Evolutionary conservation across 2,888 invertebrate species (phyloP).

Genomic region (Neoaliturus tenellus): DNA sequence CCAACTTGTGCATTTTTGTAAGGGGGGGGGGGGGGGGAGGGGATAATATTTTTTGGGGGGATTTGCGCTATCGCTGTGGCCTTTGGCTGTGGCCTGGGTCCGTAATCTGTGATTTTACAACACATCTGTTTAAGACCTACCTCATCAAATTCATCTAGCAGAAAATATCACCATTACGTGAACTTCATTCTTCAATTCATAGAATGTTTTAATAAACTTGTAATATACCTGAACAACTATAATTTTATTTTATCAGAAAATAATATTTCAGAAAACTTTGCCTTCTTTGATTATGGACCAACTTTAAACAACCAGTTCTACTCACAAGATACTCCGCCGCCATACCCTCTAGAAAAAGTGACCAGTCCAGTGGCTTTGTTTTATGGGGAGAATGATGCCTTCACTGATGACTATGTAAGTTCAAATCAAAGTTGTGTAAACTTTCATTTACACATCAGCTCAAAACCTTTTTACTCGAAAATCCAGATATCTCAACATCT

Average conservation of each 20-base stretch:
- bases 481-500: too few species aligned
- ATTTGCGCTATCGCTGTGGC: too few species aligned
- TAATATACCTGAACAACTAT: not conserved
- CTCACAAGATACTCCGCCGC: conserved; percentile 64
- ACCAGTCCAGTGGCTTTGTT: conserved; percentile 70
- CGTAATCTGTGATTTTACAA: too few species aligned
- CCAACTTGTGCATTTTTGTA: too few species aligned
- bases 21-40: too few species aligned
- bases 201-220: not conserved
- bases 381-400: conserved; percentile 71
- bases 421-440: not conserved
- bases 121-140: too few species aligned
- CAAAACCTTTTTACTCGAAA: too few species aligned
- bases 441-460: not conserved
- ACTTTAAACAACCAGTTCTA: conserved; percentile 24
- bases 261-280: conserved; percentile 20
- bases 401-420: conserved; percentile 67
- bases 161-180: too few species aligned
- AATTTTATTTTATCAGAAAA: too few species aligned
- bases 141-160: too few species aligned
- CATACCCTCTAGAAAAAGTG: conserved; percentile 68
- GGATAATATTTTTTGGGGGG: too few species aligned
- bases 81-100: too few species aligned
- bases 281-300: conserved; percentile 47
- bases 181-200: not conserved